These are phyloP conservation scores for Cichlasoma orientale DNA, from an alignment of 2,797 vertebrate species.

Conservation along the genomic window DNA sequence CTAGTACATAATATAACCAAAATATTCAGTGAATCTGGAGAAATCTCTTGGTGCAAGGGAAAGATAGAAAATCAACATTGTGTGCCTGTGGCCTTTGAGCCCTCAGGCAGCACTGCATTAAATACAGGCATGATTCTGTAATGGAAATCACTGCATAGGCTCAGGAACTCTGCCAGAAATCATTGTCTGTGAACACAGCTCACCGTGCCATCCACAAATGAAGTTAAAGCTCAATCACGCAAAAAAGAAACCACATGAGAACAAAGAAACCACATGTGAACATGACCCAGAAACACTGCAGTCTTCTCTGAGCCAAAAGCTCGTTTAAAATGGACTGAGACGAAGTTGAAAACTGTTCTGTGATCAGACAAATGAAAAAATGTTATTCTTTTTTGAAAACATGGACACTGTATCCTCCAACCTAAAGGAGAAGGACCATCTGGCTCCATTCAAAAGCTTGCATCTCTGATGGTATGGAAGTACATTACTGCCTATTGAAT, in stretches of 20 bases:
- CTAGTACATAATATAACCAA: not conserved
- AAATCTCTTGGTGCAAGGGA: not conserved
- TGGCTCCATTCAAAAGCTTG: not conserved
- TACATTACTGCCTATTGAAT: too few relatives aligned
- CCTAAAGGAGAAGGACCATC: fast-evolving
- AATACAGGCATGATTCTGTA: not conserved
- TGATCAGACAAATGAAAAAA: not conserved
- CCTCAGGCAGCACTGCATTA: not conserved
- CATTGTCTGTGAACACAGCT: not conserved
- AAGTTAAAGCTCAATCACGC: too few relatives aligned
- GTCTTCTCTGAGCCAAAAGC: too few relatives aligned
- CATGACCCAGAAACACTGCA: not conserved
- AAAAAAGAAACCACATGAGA: too few relatives aligned
- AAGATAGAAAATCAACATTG: not conserved
- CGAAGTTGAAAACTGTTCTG: not conserved
- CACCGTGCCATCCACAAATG: too few relatives aligned
- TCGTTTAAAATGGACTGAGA: not conserved
- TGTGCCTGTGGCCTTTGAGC: not conserved
- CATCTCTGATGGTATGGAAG: too few relatives aligned
- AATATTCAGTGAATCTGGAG: not conserved
- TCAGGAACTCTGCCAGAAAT: not conserved
- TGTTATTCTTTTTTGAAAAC: not conserved
- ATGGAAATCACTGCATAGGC: not conserved
- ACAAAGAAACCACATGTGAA: not conserved
- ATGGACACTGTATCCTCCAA: not conserved